These are phyloP conservation scores for Colletes gigas DNA, from an alignment of 1,140 invertebrate species.

Conservation along the genomic window DNA sequence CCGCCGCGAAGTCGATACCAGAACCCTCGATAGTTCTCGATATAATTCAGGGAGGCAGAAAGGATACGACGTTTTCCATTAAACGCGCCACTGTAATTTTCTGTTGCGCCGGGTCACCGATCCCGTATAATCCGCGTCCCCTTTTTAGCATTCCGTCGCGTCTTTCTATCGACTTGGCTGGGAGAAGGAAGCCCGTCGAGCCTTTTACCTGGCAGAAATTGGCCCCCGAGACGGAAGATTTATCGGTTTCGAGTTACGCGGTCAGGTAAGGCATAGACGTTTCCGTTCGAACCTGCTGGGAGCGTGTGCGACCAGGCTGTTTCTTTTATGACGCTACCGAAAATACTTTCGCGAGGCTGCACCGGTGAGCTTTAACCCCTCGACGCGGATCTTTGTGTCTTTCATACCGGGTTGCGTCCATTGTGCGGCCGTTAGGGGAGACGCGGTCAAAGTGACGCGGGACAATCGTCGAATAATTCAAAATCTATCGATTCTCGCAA, in stretches of 20 bases:
- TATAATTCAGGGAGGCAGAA: constrained; percentile 22
- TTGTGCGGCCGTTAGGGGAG: no score
- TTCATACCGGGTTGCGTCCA: neutral
- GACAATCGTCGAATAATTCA: no score
- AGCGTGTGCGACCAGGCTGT: neutral
- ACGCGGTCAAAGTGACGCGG: no score
- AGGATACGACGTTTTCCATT: constrained; percentile 50
- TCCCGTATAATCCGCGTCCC: constrained; percentile 26
- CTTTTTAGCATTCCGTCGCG: constrained; percentile 42
- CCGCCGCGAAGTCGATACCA: constrained; percentile 55
- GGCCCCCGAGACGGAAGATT: neutral
- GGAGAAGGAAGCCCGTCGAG: no score
- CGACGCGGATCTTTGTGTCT: neutral
- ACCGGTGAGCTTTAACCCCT: constrained; percentile 1
- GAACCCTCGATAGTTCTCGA: neutral
- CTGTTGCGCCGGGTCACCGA: constrained; percentile 42
- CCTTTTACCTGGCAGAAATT: neutral
- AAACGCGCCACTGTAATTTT: constrained; percentile 51
- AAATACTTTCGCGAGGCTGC: constrained; percentile 24
- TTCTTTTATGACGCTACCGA: constrained; percentile 27
- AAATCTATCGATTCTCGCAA: no score
- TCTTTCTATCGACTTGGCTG: constrained; percentile 23
- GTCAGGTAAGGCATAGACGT: neutral
- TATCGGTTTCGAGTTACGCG: neutral
- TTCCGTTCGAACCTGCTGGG: no score